A percentile compares a stretch with the other conserved stretches of the same genome.
Conservation (phyloP, 2,113 vertebrate genomes). For the Oxyruncus cristatus region DNA sequence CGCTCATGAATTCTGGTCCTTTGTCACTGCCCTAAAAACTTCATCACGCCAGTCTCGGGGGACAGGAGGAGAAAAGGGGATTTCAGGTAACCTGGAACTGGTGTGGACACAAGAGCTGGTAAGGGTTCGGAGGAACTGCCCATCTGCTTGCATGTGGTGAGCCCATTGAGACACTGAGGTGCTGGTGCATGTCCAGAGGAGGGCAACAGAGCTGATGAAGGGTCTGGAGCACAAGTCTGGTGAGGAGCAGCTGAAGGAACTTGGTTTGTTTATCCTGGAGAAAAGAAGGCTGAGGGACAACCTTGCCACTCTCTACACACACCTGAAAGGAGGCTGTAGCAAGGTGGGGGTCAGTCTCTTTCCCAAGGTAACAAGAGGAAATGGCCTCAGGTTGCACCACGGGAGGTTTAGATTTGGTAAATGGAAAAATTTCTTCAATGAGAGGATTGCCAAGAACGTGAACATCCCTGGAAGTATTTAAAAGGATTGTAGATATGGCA, state of each 20-base stretch:
- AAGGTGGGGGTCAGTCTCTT: not conserved
- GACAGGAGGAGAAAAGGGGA: too few species aligned
- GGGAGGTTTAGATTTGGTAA: not conserved
- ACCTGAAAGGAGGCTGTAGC: not conserved
- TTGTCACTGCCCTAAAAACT: too few species aligned
- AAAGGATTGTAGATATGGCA: not conserved
- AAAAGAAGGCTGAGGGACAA: not conserved
- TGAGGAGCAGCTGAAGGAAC: not conserved
- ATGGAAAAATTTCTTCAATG: not conserved
- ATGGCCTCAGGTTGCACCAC: not conserved
- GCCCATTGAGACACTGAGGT: not conserved
- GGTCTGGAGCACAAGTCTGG: not conserved
- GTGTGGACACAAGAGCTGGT: too few species aligned
- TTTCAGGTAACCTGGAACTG: too few species aligned
- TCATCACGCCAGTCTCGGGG: too few species aligned
- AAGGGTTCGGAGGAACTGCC: too few species aligned
- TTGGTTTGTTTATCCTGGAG: not conserved
- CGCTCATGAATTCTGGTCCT: not conserved
- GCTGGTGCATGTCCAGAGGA: not conserved
- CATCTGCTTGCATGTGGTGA: not conserved
- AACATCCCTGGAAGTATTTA: not conserved
- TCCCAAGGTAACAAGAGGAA: not conserved
- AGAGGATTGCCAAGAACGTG: not conserved
- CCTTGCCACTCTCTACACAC: not conserved
- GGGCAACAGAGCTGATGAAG: not conserved